Evolutionary conservation across 2,113 vertebrate species (phyloP).

Genomic region (Anser cygnoides): DNA sequence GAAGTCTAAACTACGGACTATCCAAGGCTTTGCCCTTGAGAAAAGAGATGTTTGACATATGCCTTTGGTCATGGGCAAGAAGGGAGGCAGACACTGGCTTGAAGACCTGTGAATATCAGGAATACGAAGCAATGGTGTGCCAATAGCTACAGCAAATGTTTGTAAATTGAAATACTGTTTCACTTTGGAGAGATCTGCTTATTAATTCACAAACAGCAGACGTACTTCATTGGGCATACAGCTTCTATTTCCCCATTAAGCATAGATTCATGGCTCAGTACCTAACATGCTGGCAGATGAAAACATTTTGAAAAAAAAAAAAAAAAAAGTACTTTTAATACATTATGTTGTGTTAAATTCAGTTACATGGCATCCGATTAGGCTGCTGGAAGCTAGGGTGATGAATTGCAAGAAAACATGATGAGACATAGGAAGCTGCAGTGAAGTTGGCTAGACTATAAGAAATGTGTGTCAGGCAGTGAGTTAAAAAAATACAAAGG

Average conservation of each 20-base stretch:
- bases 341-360: slow-evolving; percentile 65
- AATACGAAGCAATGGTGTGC: background rate
- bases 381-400: slow-evolving; percentile 19
- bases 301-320: slow-evolving; percentile 52
- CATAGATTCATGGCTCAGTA: slow-evolving; percentile 66
- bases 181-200: slow-evolving; percentile 62
- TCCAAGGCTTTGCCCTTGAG: background rate
- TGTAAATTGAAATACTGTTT: slow-evolving; percentile 63
- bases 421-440: slow-evolving; percentile 38
- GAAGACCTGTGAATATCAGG: slow-evolving; percentile 8
- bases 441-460: background rate
- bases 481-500: background rate
- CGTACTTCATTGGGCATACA: slow-evolving; percentile 30
- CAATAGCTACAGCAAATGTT: slow-evolving; percentile 53
- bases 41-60: background rate
- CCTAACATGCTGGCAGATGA: slow-evolving; percentile 52
- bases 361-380: slow-evolving; percentile 29
- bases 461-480: background rate
- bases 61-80: background rate
- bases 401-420: slow-evolving; percentile 47
- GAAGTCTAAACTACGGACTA: background rate
- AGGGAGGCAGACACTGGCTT: background rate
- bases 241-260: slow-evolving; percentile 53
- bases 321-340: slow-evolving; percentile 17
- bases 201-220: slow-evolving; percentile 56